Conservation (phyloP, 2,888 invertebrate genomes). For the Baronia brevicornis region DNA sequence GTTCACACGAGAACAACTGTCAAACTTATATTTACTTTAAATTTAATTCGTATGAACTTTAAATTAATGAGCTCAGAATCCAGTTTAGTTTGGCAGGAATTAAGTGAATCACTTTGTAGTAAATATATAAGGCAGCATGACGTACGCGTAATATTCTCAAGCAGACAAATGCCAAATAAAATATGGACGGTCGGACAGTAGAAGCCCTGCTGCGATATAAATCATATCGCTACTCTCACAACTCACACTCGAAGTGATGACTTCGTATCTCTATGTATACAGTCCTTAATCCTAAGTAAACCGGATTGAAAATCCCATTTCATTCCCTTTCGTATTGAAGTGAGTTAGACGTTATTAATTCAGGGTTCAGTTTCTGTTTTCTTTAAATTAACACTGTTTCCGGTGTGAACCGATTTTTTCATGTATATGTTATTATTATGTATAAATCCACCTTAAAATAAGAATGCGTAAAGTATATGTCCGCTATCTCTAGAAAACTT, state of each 20-base stretch:
- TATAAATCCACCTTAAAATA: no score
- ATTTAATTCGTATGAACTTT: no score
- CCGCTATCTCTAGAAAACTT: no score
- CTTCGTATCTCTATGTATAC: constrained; percentile 27
- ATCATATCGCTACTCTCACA: constrained; percentile 30
- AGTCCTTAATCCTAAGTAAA: constrained; percentile 29
- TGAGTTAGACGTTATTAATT: constrained; percentile 35
- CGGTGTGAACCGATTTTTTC: no score
- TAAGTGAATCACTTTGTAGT: neutral
- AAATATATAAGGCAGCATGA: constrained; percentile 23
- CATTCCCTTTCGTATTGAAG: constrained; percentile 26
- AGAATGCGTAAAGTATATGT: no score
- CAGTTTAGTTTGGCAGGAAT: neutral
- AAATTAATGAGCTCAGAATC: neutral
- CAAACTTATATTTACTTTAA: constrained; percentile 22
- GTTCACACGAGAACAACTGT: constrained; percentile 33
- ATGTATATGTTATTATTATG: no score
- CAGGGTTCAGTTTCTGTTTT: constrained; percentile 32
- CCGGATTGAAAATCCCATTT: constrained; percentile 35
- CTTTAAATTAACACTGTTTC: constrained; percentile 31
- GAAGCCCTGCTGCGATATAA: constrained; percentile 49
- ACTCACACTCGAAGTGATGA: constrained; percentile 30
- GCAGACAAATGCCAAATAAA: constrained; percentile 40
- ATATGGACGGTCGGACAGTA: constrained; percentile 33
- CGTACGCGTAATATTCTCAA: constrained; percentile 40